Base-by-base conservation (phyloP, 1,140 invertebrate species). In the Gonioctena quinquepunctata region DNA sequence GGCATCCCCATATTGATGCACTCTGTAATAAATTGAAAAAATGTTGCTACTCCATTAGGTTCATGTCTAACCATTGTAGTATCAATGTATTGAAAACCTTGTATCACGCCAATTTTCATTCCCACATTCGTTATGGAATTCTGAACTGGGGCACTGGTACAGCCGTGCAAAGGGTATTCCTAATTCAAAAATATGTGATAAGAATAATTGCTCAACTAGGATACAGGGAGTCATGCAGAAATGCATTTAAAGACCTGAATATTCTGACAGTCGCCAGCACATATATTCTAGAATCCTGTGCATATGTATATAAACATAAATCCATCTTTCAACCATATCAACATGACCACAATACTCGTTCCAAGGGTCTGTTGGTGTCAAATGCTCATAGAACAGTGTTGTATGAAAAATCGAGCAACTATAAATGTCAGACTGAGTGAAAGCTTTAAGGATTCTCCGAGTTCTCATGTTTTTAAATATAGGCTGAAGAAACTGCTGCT, bases 1-100 rank as follows among this genome's bases (percentile, higher is more conserved):
- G 49, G 49, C 6, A 52, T 52, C 49, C 3, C n/a, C 19, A 52
- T 52, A 22, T 52, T 21, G 49, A 52, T 52, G 3, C 3, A 52
- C 3, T 52, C 16, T 52, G 4, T 52, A 52, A 7, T 21, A 19
- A 52, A 21, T 52, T 52, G 49, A 52, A 52, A 52, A 52, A 52
- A 52, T 52, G 5, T 52, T 52, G 49, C 19, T 52, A n/a, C n/a
- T n/a, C n/a, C n/a, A n/a, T n/a, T n/a, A n/a, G n/a, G 7, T 6
- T 52, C 49, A 52, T 52, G 49, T 52, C 5, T 6, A 52, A 52
- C 16, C 49, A 52, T 16, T 52, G 5, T 52, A 52, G 49, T 52
- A 52, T 16, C 49, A 52, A 52, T 52, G 49, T 52, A 52, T 52
- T 52, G 49, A 52, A 52, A 52, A 52, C 49, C 16, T 52, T 52